These are phyloP conservation scores for Drosophila nikananu DNA, from an alignment of 1,140 invertebrate genomes.

Conservation along the genomic window DNA sequence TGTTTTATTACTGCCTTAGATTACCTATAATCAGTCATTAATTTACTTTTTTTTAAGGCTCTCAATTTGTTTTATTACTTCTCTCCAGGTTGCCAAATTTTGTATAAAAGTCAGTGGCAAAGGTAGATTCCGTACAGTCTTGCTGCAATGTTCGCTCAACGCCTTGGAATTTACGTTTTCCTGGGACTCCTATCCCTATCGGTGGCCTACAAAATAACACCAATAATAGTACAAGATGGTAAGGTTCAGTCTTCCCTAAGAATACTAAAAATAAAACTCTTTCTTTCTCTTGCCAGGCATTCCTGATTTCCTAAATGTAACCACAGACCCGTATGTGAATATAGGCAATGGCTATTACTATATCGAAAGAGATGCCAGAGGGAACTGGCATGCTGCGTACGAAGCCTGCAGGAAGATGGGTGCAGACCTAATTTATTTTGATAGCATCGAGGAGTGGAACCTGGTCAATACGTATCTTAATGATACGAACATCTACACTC, in stretches of 20 bases:
- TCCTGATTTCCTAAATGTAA: slow-evolving; percentile 1
- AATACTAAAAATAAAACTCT: not conserved
- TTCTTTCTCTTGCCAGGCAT: not conserved
- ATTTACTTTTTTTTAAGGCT: no score
- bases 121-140: not conserved
- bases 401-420: not conserved
- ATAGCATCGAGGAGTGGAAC: slow-evolving; percentile 1
- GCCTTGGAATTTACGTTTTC: not conserved
- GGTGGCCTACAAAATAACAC: slow-evolving; percentile 7
- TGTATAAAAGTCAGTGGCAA: not conserved
- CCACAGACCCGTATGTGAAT: slow-evolving; percentile 8
- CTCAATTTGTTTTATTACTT: no score
- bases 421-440: not conserved
- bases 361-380: not conserved
- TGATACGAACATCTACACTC: not conserved
- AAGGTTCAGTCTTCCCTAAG: not conserved
- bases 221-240: not conserved
- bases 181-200: slow-evolving; percentile 2
- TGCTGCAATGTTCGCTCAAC: not conserved
- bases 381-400: not conserved
- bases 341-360: slow-evolving; percentile 7
- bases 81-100: not conserved
- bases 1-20: no score
- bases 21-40: no score
- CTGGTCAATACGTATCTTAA: not conserved